Evolutionary conservation across 2,797 vertebrate genomes (phyloP).

Genomic region (Oceanodroma leucorhoa): DNA sequence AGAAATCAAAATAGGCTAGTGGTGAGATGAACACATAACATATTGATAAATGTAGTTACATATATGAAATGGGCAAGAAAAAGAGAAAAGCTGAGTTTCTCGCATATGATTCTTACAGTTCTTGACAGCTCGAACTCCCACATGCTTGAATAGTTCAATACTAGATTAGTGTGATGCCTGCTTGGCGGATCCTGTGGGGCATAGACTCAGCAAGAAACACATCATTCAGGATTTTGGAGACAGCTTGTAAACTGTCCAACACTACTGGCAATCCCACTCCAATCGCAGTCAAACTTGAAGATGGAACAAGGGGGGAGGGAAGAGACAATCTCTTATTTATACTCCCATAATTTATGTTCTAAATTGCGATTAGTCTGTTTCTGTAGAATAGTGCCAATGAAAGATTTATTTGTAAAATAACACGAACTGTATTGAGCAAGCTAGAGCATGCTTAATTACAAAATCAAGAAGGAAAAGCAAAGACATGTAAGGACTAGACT

Average conservation of each 20-base stretch:
- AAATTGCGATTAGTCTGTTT: neutral
- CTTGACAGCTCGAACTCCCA: constrained; percentile 60
- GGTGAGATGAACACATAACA: constrained; percentile 18
- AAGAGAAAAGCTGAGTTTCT: constrained; percentile 41
- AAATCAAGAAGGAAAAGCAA: neutral
- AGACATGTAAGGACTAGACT: neutral
- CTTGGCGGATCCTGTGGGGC: constrained; percentile 59
- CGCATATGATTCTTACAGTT: constrained; percentile 51
- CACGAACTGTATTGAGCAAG: neutral
- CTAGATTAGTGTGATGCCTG: constrained; percentile 78
- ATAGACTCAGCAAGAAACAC: constrained; percentile 18
- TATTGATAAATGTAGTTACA: constrained; percentile 57
- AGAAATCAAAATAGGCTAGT: constrained; percentile 31
- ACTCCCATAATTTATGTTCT: neutral
- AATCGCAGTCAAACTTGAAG: constrained; percentile 8
- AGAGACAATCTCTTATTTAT: neutral
- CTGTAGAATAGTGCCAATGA: neutral
- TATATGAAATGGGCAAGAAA: constrained; percentile 34
- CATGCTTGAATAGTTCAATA: constrained; percentile 70
- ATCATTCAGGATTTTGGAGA: constrained; percentile 55
- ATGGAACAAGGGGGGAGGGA: rapidly evolving
- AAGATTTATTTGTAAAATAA: neutral
- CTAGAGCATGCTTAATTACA: neutral
- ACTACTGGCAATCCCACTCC: constrained; percentile 15
- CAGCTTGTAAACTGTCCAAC: constrained; percentile 48